Conservation (phyloP, 2,113 vertebrate species). For the Ictidomys tridecemlineatus region DNA sequence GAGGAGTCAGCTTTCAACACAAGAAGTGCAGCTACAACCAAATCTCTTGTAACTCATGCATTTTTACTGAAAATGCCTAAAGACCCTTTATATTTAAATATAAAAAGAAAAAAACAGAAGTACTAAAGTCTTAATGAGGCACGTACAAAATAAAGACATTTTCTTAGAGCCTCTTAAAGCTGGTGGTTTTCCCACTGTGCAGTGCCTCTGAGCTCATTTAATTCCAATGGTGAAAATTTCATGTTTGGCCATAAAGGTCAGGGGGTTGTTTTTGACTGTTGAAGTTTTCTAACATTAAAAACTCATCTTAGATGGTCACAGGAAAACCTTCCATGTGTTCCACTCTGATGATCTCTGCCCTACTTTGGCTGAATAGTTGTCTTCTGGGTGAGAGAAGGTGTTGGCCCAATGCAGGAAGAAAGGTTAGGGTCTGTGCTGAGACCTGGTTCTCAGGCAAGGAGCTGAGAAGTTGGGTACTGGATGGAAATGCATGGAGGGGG, state of each 20-base stretch:
- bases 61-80: slow-evolving; percentile 29
- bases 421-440: not conserved
- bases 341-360: not conserved
- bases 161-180: not conserved
- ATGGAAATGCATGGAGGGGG: not conserved
- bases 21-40: not conserved
- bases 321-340: not conserved
- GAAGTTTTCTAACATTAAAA: not conserved
- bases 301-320: not conserved
- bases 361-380: not conserved
- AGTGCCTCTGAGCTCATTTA: not conserved
- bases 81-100: not conserved
- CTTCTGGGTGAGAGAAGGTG: not conserved
- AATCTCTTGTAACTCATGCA: not conserved
- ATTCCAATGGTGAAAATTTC: not conserved
- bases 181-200: not conserved
- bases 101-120: not conserved
- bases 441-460: rapidly evolving
- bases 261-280: not conserved
- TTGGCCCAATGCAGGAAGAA: not conserved
- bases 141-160: not conserved
- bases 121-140: slow-evolving; percentile 35
- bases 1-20: not conserved
- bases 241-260: not conserved
- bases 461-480: no score